Percentiles rank a stretch among this genome's conserved stretches.
These are phyloP conservation scores for Punctoribates punctum DNA, from an alignment of 2,888 invertebrate genomes.

Conservation along the genomic window DNA sequence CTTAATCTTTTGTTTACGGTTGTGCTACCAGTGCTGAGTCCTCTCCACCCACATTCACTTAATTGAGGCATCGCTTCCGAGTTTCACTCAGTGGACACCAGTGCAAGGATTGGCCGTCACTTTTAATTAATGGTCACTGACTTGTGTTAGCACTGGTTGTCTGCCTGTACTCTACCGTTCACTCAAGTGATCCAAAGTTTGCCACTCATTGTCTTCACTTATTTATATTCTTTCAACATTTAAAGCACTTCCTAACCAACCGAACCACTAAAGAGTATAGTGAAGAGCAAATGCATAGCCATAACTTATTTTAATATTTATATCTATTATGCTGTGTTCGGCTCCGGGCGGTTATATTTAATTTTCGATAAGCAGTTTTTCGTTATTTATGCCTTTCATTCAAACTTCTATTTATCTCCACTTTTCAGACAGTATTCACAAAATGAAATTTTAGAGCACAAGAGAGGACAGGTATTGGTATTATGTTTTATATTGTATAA, in stretches of 20 bases:
- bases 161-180: neutral
- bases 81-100: neutral
- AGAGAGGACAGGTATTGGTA: conserved; percentile 3
- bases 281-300: neutral
- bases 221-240: conserved; percentile 12
- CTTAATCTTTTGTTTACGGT: conserved; percentile 15
- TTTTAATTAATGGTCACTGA: conserved; percentile 30
- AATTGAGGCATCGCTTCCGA: conserved; percentile 4
- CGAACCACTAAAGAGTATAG: neutral
- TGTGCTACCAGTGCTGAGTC: conserved; percentile 22
- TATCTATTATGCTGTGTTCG: neutral
- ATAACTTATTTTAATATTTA: neutral
- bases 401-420: neutral
- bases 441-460: neutral
- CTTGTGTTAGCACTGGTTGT: neutral
- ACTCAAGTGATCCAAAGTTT: neutral
- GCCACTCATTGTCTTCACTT: neutral
- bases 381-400: conserved; percentile 16
- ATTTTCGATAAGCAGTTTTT: conserved; percentile 10
- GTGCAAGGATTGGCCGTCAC: conserved; percentile 4
- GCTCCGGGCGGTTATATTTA: conserved; percentile 7
- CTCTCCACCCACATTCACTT: conserved; percentile 16
- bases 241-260: neutral
- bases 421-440: neutral
- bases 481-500: conserved; percentile 25